phyloP scores from a whole-genome alignment of 2,113 vertebrate species.

The Triplophysa dalaica region DNA sequence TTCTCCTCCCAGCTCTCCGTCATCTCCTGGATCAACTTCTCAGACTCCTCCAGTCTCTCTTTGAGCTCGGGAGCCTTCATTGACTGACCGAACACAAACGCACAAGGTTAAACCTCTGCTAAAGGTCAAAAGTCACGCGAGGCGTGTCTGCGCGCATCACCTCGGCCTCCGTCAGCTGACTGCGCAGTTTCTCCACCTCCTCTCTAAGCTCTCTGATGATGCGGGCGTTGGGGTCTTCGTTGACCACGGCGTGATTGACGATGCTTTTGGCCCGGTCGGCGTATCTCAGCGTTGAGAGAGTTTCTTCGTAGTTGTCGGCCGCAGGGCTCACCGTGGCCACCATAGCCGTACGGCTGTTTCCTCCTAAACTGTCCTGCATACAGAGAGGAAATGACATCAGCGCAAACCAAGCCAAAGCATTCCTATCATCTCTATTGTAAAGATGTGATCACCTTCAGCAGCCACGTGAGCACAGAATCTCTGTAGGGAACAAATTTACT shows the following conservation, averaged over 20 bases:
- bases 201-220: slow-evolving; percentile 85
- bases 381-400: background rate
- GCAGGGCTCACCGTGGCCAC: slow-evolving; percentile 85
- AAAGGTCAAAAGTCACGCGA: background rate
- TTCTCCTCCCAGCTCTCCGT: slow-evolving; percentile 89
- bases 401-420: background rate
- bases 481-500: slow-evolving; percentile 98
- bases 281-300: slow-evolving; percentile 82
- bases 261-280: slow-evolving; percentile 86
- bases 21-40: slow-evolving; percentile 87
- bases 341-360: slow-evolving; percentile 88
- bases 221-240: slow-evolving; percentile 84
- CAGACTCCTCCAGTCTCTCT: slow-evolving; percentile 83
- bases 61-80: slow-evolving; percentile 89
- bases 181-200: slow-evolving; percentile 84
- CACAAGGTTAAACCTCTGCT: background rate
- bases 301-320: slow-evolving; percentile 86
- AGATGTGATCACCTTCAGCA: slow-evolving; percentile 83
- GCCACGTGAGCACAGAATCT: slow-evolving; percentile 96
- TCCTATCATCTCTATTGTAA: too few relatives aligned
- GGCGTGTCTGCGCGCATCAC: slow-evolving; percentile 55
- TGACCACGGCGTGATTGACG: slow-evolving; percentile 84
- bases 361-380: slow-evolving; percentile 82
- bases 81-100: slow-evolving; percentile 66
- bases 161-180: slow-evolving; percentile 86